These are phyloP conservation scores for Euleptes europaea DNA, from an alignment of 2,113 vertebrate genomes.

Conservation along the genomic window DNA sequence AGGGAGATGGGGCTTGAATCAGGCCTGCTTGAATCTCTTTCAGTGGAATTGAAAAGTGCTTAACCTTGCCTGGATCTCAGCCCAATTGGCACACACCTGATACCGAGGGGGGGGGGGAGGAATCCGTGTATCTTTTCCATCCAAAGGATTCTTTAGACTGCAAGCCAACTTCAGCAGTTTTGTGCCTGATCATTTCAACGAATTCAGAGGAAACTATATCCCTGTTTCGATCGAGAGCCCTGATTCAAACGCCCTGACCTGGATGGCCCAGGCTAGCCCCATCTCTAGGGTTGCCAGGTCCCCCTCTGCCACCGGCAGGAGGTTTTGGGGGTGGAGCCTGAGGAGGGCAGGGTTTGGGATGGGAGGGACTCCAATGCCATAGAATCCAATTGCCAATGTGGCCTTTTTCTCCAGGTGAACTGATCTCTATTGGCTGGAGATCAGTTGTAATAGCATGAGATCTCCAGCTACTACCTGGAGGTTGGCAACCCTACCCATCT, in stretches of 20 bases:
- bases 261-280: not conserved
- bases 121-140: not conserved
- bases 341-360: no score
- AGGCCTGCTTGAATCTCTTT: not conserved
- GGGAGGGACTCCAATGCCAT: no score
- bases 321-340: no score
- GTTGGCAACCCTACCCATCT: no score
- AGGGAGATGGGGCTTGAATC: not conserved
- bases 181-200: not conserved
- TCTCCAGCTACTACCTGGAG: no score
- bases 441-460: no score
- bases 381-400: no score
- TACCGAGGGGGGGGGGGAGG: no score
- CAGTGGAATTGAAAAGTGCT: not conserved
- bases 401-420: no score
- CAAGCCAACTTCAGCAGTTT: not conserved
- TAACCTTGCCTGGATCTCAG: not conserved
- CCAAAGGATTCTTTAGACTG: not conserved
- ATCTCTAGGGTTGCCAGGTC: no score
- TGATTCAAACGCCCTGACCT: not conserved
- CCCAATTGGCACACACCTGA: not conserved
- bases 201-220: not conserved
- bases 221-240: not conserved
- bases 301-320: no score
- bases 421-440: no score